A percentile compares a stretch with the other conserved stretches of the same genome.
Conservation (phyloP, 2,888 invertebrate genomes). For the Cancer borealis region DNA sequence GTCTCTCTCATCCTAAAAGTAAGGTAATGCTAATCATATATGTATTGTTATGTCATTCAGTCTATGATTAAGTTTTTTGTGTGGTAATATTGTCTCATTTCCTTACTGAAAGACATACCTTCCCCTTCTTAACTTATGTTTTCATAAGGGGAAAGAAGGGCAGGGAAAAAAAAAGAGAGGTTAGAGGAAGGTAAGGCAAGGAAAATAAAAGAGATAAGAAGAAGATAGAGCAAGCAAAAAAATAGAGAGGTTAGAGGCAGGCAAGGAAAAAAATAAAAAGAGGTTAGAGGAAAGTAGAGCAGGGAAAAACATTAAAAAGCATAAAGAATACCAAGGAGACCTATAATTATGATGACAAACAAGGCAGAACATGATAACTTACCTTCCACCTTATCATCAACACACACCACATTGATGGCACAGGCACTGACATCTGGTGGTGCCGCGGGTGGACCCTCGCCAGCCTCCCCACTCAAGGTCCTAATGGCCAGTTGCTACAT, state of each 20-base stretch:
- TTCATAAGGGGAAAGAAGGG: background rate
- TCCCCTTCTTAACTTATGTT: background rate
- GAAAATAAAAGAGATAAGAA: no score
- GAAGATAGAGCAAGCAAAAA: no score
- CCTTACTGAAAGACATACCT: background rate
- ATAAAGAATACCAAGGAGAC: background rate
- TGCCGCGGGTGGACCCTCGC: slow-evolving; percentile 44
- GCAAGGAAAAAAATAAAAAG: no score
- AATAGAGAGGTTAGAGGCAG: no score
- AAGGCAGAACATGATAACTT: background rate
- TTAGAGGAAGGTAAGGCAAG: background rate
- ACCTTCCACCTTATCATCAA: slow-evolving; percentile 58
- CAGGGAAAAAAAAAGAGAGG: no score
- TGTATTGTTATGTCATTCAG: background rate
- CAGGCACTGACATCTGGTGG: slow-evolving; percentile 42
- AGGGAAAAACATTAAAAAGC: background rate
- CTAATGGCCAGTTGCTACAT: slow-evolving; percentile 70
- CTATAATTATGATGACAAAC: background rate
- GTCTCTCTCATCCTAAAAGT: background rate
- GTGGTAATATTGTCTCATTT: background rate
- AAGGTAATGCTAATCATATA: background rate
- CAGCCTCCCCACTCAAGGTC: slow-evolving; percentile 69
- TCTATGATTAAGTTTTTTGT: background rate
- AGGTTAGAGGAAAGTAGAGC: background rate
- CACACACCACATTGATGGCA: slow-evolving; percentile 73